Evolutionary conservation across 1,140 invertebrate genomes (phyloP), one percentile per base, ranked within the genome.

Genomic region (Ceratina calcarata): DNA sequence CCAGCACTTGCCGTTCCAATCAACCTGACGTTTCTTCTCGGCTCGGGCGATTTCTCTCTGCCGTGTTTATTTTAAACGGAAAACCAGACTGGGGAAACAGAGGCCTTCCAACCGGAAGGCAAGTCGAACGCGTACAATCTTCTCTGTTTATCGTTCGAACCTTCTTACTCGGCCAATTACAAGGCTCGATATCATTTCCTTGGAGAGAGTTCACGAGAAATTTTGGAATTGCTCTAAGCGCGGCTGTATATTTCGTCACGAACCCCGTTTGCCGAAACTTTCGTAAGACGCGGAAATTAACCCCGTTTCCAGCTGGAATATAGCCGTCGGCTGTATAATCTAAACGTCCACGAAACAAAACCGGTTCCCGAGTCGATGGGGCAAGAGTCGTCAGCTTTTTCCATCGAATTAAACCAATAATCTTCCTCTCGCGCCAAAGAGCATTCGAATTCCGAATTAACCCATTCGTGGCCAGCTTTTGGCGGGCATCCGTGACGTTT

Each of bases 281-380:
- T 51, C 45, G 37, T 4, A 53, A 64, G 15, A 24, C 27, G 27
- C 18, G 7, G 37, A 13, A 51, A 64, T 74, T 74, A 74, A 74
- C 45, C 49, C 45, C 20, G 20, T 64, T 64, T 32, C 49, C 27
- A 16, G 32, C 24, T 49, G 10, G 45, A 53, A 22, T 53, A 27
- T 64, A 64, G 24, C 49, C 24, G 10, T 10, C 2, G 60, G 37
- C 37, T 45, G 37, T 45, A 45, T 2, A 37, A 64, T 64, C 45
- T 53, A 22, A 62, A 61, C 37, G 60, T 64, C 12, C 4, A 32
- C 60, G 15, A 20, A 64, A 55, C 71, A 51, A 22, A 62, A 62
- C 45, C 64, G 12, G 45, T 49, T 73, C n/a, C 70, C 27, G 69
- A n/a, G 27, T 60, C 32, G 57, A 71, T 71, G 55, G 24, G 18